Percentiles rank a stretch among this genome's conserved stretches.
phyloP scores from a whole-genome alignment of 2,888 invertebrate genomes.

The Drosophila flavopinicola region DNA sequence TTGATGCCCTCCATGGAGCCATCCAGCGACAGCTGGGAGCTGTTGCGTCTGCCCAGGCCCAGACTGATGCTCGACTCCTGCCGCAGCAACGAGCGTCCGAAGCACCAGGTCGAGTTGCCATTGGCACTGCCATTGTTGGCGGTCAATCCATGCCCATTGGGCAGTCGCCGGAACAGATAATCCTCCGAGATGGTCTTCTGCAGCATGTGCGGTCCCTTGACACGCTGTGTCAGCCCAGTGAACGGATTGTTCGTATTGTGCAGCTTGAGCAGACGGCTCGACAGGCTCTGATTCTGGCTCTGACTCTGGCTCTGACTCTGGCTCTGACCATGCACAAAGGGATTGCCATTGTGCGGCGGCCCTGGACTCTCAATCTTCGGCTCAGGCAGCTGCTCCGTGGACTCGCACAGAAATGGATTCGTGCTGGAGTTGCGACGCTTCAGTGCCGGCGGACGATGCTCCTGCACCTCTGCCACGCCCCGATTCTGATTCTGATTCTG shows the following conservation, averaged over 20 bases:
- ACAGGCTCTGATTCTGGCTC: constrained; percentile 57
- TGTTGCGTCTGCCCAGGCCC: constrained; percentile 81
- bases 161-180: constrained; percentile 81
- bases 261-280: constrained; percentile 68
- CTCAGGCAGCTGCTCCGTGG: constrained; percentile 53
- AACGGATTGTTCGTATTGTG: constrained; percentile 77
- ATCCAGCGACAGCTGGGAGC: constrained; percentile 82
- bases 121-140: constrained; percentile 41
- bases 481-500: too few relatives aligned
- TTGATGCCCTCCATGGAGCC: constrained; percentile 81
- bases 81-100: constrained; percentile 79
- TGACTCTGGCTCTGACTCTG: neutral
- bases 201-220: constrained; percentile 82
- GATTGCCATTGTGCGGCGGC: constrained; percentile 61
- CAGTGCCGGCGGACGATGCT: constrained; percentile 51
- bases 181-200: constrained; percentile 84
- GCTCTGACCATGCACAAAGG: constrained; percentile 53
- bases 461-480: constrained; percentile 25
- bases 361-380: neutral
- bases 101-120: constrained; percentile 77
- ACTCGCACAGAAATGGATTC: constrained; percentile 81
- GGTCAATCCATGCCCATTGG: constrained; percentile 34
- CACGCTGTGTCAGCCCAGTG: constrained; percentile 77
- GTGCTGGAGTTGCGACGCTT: constrained; percentile 81
- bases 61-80: constrained; percentile 80